Evolutionary conservation across 2,797 vertebrate genomes (phyloP).

Genomic region (Sarcophilus harrisii): DNA sequence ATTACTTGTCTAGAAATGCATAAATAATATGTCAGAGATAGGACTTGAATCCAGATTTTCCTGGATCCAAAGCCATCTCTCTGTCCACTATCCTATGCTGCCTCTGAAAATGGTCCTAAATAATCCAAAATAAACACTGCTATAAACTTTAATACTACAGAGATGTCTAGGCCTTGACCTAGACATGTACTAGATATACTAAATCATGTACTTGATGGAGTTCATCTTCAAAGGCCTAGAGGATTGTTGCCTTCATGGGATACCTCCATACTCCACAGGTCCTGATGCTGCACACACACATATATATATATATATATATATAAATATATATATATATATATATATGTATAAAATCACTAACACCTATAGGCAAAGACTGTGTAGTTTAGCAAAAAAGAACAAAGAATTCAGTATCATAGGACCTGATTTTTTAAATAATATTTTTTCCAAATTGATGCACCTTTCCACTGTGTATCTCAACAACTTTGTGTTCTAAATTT

Average conservation of each 20-base stretch:
- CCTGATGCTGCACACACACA: neutral
- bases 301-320: too few species aligned
- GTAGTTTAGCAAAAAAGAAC: neutral
- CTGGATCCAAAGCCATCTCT: neutral
- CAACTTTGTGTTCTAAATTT: too few species aligned
- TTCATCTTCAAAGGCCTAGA: neutral
- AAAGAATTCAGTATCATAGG: neutral
- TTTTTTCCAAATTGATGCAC: too few species aligned
- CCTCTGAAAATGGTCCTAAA: neutral
- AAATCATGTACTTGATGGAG: neutral
- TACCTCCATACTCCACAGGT: too few species aligned
- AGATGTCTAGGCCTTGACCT: neutral
- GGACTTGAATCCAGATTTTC: neutral
- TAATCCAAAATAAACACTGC: neutral
- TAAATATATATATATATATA: too few species aligned
- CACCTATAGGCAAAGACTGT: neutral
- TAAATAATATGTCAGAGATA: neutral
- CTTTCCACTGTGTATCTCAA: too few species aligned
- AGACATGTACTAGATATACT: too few species aligned
- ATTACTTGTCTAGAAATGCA: neutral
- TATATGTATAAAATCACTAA: neutral
- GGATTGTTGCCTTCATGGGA: neutral
- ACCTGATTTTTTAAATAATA: neutral
- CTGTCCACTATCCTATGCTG: neutral
- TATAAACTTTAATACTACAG: neutral